These are phyloP conservation scores for Dromiciops gliroides DNA, from an alignment of 2,113 vertebrate genomes.

Conservation along the genomic window DNA sequence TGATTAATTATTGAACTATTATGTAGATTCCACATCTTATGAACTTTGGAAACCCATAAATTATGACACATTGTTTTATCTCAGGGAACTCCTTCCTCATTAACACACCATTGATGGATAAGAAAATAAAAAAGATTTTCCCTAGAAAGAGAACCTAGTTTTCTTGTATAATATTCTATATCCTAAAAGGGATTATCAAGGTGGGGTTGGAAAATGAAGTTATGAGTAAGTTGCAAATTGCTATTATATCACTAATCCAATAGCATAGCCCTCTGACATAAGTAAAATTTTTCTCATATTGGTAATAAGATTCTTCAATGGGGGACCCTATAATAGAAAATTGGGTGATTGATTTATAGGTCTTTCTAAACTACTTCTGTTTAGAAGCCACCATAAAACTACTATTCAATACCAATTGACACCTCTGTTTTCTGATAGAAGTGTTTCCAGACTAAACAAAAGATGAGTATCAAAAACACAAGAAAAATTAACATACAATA, in stretches of 20 bases:
- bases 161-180: background rate
- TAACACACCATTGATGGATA: background rate
- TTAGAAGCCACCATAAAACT: background rate
- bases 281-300: background rate
- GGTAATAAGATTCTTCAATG: background rate
- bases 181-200: background rate
- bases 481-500: constrained; percentile 69
- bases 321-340: background rate
- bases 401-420: constrained; percentile 17
- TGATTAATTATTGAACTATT: background rate
- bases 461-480: constrained; percentile 74
- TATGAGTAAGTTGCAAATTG: background rate
- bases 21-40: background rate
- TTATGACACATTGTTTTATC: background rate
- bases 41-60: constrained; percentile 1
- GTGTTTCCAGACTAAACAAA: constrained; percentile 71
- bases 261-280: background rate
- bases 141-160: constrained; percentile 9
- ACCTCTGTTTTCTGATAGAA: constrained; percentile 49
- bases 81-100: background rate
- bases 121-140: background rate
- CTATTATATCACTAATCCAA: background rate
- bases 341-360: background rate
- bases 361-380: background rate
- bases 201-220: background rate